These are phyloP conservation scores for Mechanitis mazaeus DNA, from an alignment of 2,888 invertebrate species.

Conservation along the genomic window DNA sequence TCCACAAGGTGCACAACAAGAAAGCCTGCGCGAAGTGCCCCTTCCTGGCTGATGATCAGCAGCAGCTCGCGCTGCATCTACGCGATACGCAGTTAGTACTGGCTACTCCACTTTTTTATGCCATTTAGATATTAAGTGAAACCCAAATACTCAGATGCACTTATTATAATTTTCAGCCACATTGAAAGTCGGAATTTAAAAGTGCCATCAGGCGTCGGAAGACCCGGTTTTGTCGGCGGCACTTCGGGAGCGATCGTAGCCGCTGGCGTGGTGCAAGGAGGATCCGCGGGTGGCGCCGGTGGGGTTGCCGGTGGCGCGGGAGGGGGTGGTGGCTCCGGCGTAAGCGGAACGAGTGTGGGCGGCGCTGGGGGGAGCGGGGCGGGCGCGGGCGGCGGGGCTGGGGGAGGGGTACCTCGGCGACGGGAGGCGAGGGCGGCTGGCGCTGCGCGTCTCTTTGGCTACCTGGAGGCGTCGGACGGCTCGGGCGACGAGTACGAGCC, in stretches of 20 bases:
- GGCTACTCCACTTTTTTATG: background rate
- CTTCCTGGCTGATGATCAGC: conserved; percentile 89
- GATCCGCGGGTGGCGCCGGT: conserved; percentile 18
- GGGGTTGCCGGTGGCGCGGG: conserved; percentile 26
- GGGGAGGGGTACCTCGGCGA: conserved; percentile 28
- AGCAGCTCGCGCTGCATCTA: conserved; percentile 86
- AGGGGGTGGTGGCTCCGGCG: conserved; percentile 36
- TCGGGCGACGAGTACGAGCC: conserved; percentile 63
- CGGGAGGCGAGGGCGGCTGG: conserved; percentile 35
- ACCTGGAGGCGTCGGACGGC: conserved; percentile 78
- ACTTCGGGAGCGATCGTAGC: conserved; percentile 25
- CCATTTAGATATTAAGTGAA: background rate
- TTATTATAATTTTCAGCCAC: conserved; percentile 57
- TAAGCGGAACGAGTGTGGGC: conserved; percentile 41
- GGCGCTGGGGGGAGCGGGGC: conserved; percentile 34
- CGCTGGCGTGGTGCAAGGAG: conserved; percentile 15
- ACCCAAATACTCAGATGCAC: background rate
- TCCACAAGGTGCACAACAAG: conserved; percentile 94
- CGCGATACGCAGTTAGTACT: conserved; percentile 84
- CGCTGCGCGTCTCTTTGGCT: conserved; percentile 79
- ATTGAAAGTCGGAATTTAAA: conserved; percentile 79
- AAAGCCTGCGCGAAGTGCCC: conserved; percentile 92
- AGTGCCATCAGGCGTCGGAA: conserved; percentile 66
- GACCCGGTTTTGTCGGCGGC: conserved; percentile 30
- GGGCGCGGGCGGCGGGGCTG: conserved; percentile 77